Conservation (phyloP, 2,113 vertebrate species). For the Catharus fuscescens region DNA sequence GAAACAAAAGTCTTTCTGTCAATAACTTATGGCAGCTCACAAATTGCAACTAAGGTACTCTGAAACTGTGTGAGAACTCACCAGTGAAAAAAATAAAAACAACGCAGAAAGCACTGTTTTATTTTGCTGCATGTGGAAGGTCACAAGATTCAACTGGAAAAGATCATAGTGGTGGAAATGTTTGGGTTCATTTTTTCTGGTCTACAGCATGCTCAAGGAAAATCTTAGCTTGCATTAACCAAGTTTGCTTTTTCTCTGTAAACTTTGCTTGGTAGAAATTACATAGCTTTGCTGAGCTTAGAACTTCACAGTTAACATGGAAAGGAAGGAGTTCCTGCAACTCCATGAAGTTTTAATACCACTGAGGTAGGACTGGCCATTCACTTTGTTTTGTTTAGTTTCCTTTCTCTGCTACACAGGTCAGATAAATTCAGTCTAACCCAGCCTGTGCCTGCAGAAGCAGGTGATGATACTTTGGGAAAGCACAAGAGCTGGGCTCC, state of each 20-base stretch:
- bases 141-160: neutral
- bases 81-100: neutral
- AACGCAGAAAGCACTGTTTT: neutral
- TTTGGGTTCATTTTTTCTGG: neutral
- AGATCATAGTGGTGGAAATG: neutral
- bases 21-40: neutral
- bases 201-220: neutral
- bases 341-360: neutral
- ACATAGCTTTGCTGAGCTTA: neutral
- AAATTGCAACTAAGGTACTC: neutral
- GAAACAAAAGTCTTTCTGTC: neutral
- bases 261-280: neutral
- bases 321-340: neutral
- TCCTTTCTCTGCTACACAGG: neutral
- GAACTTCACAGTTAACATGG: neutral
- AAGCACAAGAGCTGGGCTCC: rapidly evolving
- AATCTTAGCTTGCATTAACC: neutral
- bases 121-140: neutral
- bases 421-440: neutral
- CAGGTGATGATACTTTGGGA: neutral
- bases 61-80: neutral
- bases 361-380: neutral
- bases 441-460: neutral
- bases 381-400: neutral
- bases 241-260: neutral